These are phyloP conservation scores for Volucella inanis DNA, from an alignment of 2,888 invertebrate species.

Conservation along the genomic window DNA sequence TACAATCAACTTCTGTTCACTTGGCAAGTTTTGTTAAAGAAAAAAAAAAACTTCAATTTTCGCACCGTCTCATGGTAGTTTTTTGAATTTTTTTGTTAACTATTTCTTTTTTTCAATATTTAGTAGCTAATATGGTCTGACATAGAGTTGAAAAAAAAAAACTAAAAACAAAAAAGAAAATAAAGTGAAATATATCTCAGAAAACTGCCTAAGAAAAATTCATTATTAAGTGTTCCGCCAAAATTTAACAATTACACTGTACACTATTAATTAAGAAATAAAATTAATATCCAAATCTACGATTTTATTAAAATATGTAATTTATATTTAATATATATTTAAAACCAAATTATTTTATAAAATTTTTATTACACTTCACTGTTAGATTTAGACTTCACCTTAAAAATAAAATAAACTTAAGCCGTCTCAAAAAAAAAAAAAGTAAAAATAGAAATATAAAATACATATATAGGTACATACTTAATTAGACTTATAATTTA, in stretches of 20 bases:
- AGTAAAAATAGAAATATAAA: too few species aligned
- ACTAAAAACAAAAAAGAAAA: background rate
- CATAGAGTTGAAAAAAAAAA: slow-evolving; percentile 1
- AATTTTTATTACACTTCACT: slow-evolving; percentile 32
- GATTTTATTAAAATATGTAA: background rate
- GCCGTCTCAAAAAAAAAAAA: slow-evolving; percentile 56
- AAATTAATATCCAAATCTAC: background rate
- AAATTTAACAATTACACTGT: slow-evolving; percentile 43
- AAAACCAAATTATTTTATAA: slow-evolving; percentile 22
- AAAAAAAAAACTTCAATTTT: background rate
- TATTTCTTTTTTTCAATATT: background rate
- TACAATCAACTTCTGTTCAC: background rate
- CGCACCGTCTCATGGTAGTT: slow-evolving; percentile 30
- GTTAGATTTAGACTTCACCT: slow-evolving; percentile 38
- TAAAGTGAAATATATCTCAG: slow-evolving; percentile 43
- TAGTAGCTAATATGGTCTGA: slow-evolving; percentile 29
- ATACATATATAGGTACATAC: background rate
- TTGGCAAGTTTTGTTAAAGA: background rate
- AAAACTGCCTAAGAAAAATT: slow-evolving; percentile 55
- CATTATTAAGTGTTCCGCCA: slow-evolving; percentile 46
- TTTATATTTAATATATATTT: too few species aligned
- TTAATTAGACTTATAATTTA: slow-evolving; percentile 42
- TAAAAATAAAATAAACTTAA: slow-evolving; percentile 25
- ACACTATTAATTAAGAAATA: slow-evolving; percentile 45
- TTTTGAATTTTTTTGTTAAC: slow-evolving; percentile 2